Evolutionary conservation across 2,113 vertebrate genomes (phyloP).

Genomic region (Illadopsis cleaveri): DNA sequence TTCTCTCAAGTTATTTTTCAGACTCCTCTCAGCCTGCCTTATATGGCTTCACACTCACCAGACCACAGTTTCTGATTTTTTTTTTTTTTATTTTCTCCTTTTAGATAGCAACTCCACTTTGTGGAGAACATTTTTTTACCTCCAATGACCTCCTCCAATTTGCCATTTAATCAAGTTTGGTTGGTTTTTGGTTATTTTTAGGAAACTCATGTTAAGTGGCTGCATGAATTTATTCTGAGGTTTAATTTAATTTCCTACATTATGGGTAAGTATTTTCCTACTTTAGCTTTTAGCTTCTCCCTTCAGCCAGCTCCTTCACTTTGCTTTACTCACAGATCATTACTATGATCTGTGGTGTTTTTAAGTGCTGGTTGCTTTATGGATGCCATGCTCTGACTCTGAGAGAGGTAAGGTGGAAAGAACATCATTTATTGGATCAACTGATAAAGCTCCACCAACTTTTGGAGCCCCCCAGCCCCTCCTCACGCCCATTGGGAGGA

Average conservation of each 20-base stretch:
- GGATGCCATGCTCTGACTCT: fast-evolving
- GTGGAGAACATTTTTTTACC: not conserved
- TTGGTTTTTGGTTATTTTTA: not conserved
- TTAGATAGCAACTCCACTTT: not conserved
- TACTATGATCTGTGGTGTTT: fast-evolving
- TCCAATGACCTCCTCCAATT: not conserved
- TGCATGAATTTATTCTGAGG: not conserved
- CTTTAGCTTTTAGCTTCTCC: not conserved
- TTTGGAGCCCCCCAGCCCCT: not conserved
- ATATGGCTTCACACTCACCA: not conserved
- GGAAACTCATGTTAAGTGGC: not conserved
- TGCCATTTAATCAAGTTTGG: not conserved
- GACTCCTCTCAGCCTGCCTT: not conserved
- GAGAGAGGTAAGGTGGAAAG: not conserved
- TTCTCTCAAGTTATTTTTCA: not conserved
- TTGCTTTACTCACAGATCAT: not conserved
- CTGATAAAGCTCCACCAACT: not conserved
- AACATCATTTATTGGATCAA: not conserved
- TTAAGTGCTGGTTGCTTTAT: not conserved
- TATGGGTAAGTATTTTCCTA: not conserved
- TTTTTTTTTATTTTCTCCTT: not conserved
- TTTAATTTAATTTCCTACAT: not conserved
- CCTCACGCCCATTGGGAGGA: not conserved
- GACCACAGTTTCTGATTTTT: not conserved
- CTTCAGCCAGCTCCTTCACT: not conserved